Evolutionary conservation across 2,888 invertebrate genomes (phyloP), one percentile per base, ranked within the genome.

Genomic region (Maniola hyperantus): DNA sequence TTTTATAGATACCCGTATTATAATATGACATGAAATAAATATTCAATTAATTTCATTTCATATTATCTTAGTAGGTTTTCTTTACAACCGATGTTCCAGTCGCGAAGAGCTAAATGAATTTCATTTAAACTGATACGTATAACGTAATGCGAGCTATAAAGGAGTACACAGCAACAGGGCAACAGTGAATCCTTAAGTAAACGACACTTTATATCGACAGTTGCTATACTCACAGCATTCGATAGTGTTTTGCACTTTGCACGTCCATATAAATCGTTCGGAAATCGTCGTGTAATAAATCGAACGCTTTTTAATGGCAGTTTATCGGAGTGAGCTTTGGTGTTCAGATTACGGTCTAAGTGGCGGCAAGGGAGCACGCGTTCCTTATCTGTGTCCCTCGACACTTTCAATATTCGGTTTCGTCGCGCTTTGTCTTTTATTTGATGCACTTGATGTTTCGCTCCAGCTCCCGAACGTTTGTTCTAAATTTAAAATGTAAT

Each of bases 301-400:
- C 92, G 92, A 91, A 90, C 82, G 87, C 88, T 88, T 91, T 91
- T 92, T 91, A 92, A 92, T 92, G 92, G 92, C 85, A 83, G 88
- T 90, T 91, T 92, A 91, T 91, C 92, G 87, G 74, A 84, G 85
- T 90, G 85, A 88, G 91, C 90, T 88, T 89, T 89, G 88, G 91
- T 88, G 89, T 92, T 91, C 91, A 89, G 91, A 91, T 91, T 91
- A 88, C 88, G 81, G 83, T 77, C 87, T 91, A 89, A 91, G 91
- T 91, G 92, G 87, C 82, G 84, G 85, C 84, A 77, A 80, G 89
- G 89, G 87, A 84, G 85, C 92, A 87, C 91, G 92, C 88, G 91
- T 73, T 81, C 75, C 88, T 90, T 91, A 91, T 91, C 91, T 82
- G 76, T 83, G 85, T 88, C 89, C 85, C 86, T 89, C 87, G 90